These are phyloP conservation scores for Drosophila rufa DNA, from an alignment of 1,140 invertebrate genomes.

Conservation along the genomic window DNA sequence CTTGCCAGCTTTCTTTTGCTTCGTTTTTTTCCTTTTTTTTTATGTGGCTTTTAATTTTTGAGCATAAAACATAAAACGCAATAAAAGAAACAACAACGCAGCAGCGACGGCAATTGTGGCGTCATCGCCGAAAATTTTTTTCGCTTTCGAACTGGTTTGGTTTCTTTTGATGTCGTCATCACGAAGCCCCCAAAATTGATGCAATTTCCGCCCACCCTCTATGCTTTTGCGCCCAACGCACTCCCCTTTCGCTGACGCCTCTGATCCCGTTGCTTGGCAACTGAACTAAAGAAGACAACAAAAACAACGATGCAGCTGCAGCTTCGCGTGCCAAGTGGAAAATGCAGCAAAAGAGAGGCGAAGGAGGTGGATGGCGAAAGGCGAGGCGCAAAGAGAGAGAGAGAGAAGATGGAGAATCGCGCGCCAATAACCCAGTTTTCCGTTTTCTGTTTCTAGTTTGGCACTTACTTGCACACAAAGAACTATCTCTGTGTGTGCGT, in stretches of 20 bases:
- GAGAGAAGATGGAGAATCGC: slow-evolving; percentile 38
- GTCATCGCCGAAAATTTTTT: slow-evolving; percentile 78
- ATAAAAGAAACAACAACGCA: slow-evolving; percentile 57
- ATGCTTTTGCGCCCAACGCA: slow-evolving; percentile 8
- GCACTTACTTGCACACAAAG: slow-evolving; percentile 62
- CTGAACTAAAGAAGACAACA: slow-evolving; percentile 31
- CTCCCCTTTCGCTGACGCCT: slow-evolving; percentile 15
- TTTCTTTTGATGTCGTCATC: slow-evolving; percentile 71
- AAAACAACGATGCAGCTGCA: slow-evolving; percentile 48
- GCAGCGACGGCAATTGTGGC: slow-evolving; percentile 60
- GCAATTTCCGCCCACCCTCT: slow-evolving; percentile 64
- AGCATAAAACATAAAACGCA: slow-evolving; percentile 80
- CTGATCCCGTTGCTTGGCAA: slow-evolving; percentile 54
- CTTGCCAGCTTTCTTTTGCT: slow-evolving; percentile 45
- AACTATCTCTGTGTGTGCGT: slow-evolving; percentile 15
- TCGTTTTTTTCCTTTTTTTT: slow-evolving; percentile 1
- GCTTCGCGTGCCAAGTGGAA: slow-evolving; percentile 64
- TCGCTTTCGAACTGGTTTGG: slow-evolving; percentile 72
- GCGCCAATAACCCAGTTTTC: slow-evolving; percentile 80
- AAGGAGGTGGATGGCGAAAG: slow-evolving; percentile 3
- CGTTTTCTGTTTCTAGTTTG: slow-evolving; percentile 74
- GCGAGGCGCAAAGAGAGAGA: background rate
- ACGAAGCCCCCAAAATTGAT: slow-evolving; percentile 58
- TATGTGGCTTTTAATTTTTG: slow-evolving; percentile 63
- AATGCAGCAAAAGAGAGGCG: slow-evolving; percentile 30